phyloP scores from a whole-genome alignment of 2,113 vertebrate species.

The Canis aureus region DNA sequence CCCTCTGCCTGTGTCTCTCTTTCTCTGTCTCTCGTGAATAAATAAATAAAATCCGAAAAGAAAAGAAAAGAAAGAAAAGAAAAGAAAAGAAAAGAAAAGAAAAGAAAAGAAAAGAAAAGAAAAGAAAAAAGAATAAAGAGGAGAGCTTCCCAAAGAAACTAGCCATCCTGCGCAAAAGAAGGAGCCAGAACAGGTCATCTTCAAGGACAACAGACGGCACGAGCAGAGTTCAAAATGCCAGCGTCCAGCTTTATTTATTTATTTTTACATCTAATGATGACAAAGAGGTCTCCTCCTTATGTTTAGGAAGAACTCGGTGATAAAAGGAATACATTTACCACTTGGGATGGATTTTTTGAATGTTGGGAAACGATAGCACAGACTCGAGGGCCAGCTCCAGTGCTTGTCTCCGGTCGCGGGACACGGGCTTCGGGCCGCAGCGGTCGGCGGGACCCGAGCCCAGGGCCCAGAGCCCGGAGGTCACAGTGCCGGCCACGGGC shows the following conservation, averaged over 20 bases:
- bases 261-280: not conserved
- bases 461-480: too few relatives aligned
- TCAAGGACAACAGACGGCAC: not conserved
- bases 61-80: not conserved
- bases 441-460: too few relatives aligned
- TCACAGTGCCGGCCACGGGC: too few relatives aligned
- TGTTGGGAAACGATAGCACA: constrained; percentile 27
- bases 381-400: too few relatives aligned
- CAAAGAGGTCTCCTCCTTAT: not conserved
- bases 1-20: not conserved
- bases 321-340: not conserved
- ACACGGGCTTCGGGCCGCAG: too few relatives aligned
- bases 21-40: not conserved
- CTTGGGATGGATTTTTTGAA: not conserved
- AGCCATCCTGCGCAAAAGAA: not conserved
- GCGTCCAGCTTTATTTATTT: not conserved
- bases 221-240: constrained; percentile 1
- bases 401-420: too few relatives aligned
- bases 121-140: not conserved
- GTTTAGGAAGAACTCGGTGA: not conserved
- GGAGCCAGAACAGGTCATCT: not conserved
- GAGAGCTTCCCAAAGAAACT: not conserved
- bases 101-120: not conserved
- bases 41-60: not conserved
- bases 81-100: not conserved